Percentiles rank a stretch among this genome's conserved stretches.
These are phyloP conservation scores for Lamellibrachia luymesi DNA, from an alignment of 1,140 invertebrate genomes.

Conservation along the genomic window DNA sequence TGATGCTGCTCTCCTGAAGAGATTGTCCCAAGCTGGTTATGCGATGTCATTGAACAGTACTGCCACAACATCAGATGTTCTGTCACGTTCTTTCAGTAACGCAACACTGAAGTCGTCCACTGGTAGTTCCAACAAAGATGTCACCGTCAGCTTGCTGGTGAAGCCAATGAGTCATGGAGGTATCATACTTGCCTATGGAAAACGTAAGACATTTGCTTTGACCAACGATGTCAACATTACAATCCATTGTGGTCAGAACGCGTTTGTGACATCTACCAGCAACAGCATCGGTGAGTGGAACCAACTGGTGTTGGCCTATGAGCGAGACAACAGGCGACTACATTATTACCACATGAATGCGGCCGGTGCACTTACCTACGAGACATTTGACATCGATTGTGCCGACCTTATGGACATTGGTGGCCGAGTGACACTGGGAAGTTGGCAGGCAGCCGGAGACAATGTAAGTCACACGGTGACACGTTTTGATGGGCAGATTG, in stretches of 20 bases:
- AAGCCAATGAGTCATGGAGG: slow-evolving; percentile 31
- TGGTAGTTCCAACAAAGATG: slow-evolving; percentile 12
- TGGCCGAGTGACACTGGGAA: slow-evolving; percentile 33
- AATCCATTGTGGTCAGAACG: slow-evolving; percentile 30
- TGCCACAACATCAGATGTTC: background rate
- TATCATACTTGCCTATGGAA: slow-evolving; percentile 34
- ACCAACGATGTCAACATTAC: slow-evolving; percentile 28
- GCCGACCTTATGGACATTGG: slow-evolving; percentile 28
- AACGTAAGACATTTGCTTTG: slow-evolving; percentile 32
- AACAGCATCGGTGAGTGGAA: slow-evolving; percentile 31
- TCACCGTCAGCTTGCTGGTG: slow-evolving; percentile 33
- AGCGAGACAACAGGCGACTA: slow-evolving; percentile 16
- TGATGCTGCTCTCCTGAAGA: background rate
- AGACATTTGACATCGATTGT: slow-evolving; percentile 26
- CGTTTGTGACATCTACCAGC: slow-evolving; percentile 19
- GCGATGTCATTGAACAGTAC: background rate
- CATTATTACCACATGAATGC: slow-evolving; percentile 30
- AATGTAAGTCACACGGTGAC: slow-evolving; percentile 20
- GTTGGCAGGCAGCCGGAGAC: slow-evolving; percentile 31
- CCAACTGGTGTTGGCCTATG: slow-evolving; percentile 34
- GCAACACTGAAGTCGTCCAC: background rate
- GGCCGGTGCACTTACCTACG: slow-evolving; percentile 26
- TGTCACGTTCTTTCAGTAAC: background rate
- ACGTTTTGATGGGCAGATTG: slow-evolving; percentile 31
- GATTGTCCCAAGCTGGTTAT: background rate